Percentiles rank a stretch among this genome's conserved stretches.
Conservation (phyloP, 23 tunicate species). For the Styela plicata region DNA sequence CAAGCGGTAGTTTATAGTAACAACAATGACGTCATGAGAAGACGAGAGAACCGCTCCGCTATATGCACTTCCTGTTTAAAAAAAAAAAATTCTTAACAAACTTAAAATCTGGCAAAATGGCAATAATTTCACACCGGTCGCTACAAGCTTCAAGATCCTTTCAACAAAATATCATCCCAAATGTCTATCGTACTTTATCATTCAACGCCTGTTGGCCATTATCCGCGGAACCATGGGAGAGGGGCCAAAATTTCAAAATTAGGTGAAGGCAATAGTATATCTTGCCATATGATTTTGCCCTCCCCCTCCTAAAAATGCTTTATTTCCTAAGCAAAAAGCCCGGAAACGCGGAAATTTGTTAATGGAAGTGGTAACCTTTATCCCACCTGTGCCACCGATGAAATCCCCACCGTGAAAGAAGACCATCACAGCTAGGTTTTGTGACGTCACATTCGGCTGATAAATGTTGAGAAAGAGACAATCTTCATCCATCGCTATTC, state of each 20-base stretch:
- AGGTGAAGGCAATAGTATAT: too few species aligned
- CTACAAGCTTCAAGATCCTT: too few species aligned
- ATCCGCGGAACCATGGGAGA: too few species aligned
- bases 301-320: too few species aligned
- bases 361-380: too few species aligned
- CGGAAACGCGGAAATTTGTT: too few species aligned
- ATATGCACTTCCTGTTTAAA: constrained; percentile 40
- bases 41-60: constrained; percentile 48
- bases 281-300: too few species aligned
- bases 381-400: constrained; percentile 55
- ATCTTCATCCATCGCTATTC: constrained; percentile 35
- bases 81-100: neutral
- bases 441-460: constrained; percentile 29
- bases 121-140: too few species aligned
- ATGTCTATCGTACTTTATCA: neutral
- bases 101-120: too few species aligned
- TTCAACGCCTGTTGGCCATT: too few species aligned
- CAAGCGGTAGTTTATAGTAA: constrained; percentile 65
- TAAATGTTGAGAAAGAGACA: constrained; percentile 75
- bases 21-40: constrained; percentile 46
- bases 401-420: constrained; percentile 80
- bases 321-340: too few species aligned
- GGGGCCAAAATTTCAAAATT: too few species aligned
- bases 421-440: constrained; percentile 53
- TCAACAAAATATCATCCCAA: neutral